Conservation (phyloP, 1,140 invertebrate species). For the Mamestra configurata region DNA sequence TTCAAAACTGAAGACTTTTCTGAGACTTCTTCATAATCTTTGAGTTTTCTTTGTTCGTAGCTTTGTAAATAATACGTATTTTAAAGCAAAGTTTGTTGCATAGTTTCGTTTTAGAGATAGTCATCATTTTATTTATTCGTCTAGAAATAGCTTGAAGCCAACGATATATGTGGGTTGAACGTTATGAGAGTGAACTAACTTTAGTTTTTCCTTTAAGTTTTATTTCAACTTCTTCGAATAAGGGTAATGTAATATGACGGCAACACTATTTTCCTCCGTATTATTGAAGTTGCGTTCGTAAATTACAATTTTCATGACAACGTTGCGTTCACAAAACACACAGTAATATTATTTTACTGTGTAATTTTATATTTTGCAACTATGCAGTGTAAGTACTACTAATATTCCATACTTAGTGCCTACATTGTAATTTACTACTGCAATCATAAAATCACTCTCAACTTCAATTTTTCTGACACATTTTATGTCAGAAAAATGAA, state of each 20-base stretch:
- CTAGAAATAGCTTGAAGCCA: too few relatives aligned
- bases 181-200: too few relatives aligned
- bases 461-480: too few relatives aligned
- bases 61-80: too few relatives aligned
- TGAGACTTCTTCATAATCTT: too few relatives aligned
- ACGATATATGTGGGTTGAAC: too few relatives aligned
- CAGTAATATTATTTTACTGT: neutral
- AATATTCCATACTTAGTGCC: slow-evolving; percentile 13
- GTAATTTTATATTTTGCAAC: slow-evolving; percentile 24
- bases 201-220: neutral
- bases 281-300: slow-evolving; percentile 32
- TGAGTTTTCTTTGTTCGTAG: too few relatives aligned
- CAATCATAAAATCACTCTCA: neutral
- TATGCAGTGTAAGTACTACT: neutral
- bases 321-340: slow-evolving; percentile 30
- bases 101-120: too few relatives aligned
- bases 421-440: slow-evolving; percentile 7
- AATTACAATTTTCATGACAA: slow-evolving; percentile 14
- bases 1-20: too few relatives aligned
- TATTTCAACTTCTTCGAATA: neutral
- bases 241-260: neutral
- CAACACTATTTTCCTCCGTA: slow-evolving; percentile 2
- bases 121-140: too few relatives aligned
- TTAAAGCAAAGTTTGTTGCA: too few relatives aligned
- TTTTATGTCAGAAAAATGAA: too few relatives aligned